Evolutionary conservation across 2,113 vertebrate genomes (phyloP).

Genomic region (Strigops habroptila): DNA sequence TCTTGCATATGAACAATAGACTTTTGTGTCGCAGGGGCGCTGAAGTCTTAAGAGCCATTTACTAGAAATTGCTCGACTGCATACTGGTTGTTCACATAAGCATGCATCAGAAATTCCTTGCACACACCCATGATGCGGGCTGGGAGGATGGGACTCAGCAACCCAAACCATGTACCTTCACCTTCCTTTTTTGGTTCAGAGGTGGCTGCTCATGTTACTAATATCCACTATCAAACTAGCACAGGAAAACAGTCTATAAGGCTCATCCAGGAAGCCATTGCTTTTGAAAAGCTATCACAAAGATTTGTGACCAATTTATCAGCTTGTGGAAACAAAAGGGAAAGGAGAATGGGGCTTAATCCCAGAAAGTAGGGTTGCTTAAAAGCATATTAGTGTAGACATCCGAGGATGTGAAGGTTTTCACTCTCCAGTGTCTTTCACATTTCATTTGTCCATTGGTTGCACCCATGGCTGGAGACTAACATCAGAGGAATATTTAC

Average conservation of each 20-base stretch:
- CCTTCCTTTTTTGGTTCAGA: neutral
- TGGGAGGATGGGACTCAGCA: neutral
- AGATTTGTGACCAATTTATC: neutral
- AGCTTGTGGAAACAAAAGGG: neutral
- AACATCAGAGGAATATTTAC: neutral
- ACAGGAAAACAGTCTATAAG: neutral
- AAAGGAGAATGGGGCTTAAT: neutral
- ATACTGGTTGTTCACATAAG: neutral
- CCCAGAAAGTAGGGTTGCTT: neutral
- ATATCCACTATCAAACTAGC: neutral
- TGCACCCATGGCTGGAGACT: neutral
- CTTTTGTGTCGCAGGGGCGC: neutral
- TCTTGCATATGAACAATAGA: conserved; percentile 8
- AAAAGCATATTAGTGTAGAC: rapidly evolving
- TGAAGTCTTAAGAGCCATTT: neutral
- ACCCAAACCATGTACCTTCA: neutral
- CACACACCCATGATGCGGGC: neutral
- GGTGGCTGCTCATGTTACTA: neutral
- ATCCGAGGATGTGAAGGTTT: neutral
- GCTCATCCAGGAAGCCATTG: neutral
- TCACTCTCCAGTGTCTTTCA: neutral
- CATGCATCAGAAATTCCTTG: neutral
- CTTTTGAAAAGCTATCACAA: neutral
- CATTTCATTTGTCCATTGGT: neutral
- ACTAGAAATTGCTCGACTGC: neutral